These are phyloP conservation scores for Simalia tracyae DNA, from an alignment of 2,797 vertebrate genomes.

Conservation along the genomic window DNA sequence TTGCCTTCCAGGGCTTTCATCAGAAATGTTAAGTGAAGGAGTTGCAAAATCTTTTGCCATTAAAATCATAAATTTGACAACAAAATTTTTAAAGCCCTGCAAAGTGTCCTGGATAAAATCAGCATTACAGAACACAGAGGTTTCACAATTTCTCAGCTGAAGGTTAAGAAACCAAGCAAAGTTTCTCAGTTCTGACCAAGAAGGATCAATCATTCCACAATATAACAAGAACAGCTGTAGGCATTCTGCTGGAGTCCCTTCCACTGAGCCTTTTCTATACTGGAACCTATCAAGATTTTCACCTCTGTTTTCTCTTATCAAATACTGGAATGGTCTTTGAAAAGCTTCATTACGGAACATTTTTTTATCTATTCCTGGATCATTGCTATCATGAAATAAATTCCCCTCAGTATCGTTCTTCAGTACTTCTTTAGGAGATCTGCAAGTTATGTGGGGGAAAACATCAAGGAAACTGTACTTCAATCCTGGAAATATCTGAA, in stretches of 20 bases:
- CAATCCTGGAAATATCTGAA: conserved; percentile 66
- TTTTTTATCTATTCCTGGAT: conserved; percentile 84
- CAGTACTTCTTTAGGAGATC: conserved; percentile 89
- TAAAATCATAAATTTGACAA: conserved; percentile 94
- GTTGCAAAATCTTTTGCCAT: conserved; percentile 98
- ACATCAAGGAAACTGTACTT: conserved; percentile 80
- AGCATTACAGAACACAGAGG: conserved; percentile 86
- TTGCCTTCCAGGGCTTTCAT: conserved; percentile 84
- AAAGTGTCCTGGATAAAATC: conserved; percentile 80
- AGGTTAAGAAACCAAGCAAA: conserved; percentile 90
- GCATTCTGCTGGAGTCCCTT: conserved; percentile 84
- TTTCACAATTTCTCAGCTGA: conserved; percentile 89
- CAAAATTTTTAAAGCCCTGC: conserved; percentile 90
- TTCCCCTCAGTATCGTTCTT: conserved; percentile 68
- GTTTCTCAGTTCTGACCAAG: conserved; percentile 92
- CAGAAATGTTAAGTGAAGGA: conserved; percentile 88
- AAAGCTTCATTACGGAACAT: conserved; percentile 86
- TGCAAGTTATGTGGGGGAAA: conserved; percentile 89
- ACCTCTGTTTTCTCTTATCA: conserved; percentile 78
- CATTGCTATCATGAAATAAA: conserved; percentile 9
- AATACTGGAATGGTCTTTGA: conserved; percentile 94
- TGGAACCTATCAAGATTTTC: conserved; percentile 80
- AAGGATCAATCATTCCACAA: conserved; percentile 87
- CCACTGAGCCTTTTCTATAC: conserved; percentile 67
- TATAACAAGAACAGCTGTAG: conserved; percentile 88